These are phyloP conservation scores for Alaudala cheleensis DNA, from an alignment of 2,113 vertebrate genomes.

Conservation along the genomic window DNA sequence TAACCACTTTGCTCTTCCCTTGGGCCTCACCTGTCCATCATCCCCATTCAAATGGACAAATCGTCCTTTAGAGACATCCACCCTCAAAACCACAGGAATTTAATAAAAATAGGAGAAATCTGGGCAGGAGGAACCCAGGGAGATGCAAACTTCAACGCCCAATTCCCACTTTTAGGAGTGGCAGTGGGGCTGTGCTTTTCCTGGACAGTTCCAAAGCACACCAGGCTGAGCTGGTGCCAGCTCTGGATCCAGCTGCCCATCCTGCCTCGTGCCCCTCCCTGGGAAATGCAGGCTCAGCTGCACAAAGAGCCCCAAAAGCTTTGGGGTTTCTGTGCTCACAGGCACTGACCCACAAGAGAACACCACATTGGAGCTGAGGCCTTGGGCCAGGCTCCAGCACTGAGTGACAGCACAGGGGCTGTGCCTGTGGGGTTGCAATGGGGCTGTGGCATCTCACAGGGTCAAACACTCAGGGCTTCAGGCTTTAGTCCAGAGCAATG, in stretches of 20 bases:
- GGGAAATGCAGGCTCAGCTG: background rate
- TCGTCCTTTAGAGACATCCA: background rate
- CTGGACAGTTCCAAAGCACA: background rate
- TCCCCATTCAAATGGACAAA: rapidly evolving
- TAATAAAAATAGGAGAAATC: background rate
- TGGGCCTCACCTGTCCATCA: background rate
- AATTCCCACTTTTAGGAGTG: background rate
- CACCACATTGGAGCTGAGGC: too few relatives aligned
- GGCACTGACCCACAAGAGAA: too few relatives aligned
- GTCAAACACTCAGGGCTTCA: too few relatives aligned
- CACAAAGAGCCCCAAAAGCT: background rate
- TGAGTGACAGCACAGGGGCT: too few relatives aligned
- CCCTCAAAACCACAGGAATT: background rate
- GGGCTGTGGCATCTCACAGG: too few relatives aligned
- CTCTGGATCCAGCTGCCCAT: background rate
- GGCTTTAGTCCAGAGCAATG: too few relatives aligned
- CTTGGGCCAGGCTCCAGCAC: too few relatives aligned
- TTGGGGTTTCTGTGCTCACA: too few relatives aligned
- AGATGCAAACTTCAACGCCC: background rate
- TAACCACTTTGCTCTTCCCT: background rate
- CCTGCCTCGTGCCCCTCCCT: background rate
- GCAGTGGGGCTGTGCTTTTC: background rate
- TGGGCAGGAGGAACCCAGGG: background rate
- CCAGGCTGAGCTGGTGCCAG: background rate
- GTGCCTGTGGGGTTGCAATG: too few relatives aligned